Base-by-base conservation (phyloP, 2,797 vertebrate genomes). In the Sternarchorhynchus goeldii region DNA sequence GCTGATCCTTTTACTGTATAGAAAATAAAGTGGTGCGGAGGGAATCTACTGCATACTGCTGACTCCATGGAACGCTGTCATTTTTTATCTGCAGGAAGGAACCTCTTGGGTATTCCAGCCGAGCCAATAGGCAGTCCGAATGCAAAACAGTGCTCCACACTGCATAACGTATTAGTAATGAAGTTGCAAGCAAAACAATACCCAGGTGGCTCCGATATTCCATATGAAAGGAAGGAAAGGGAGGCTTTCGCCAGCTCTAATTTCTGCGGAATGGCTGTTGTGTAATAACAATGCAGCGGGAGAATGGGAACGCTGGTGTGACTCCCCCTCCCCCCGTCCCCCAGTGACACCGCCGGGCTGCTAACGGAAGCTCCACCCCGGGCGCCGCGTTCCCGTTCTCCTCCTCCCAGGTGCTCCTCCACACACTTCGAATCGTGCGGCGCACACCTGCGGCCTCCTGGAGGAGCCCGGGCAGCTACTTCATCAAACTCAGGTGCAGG, bases 401-500 rank as follows among this genome's bases (percentile, higher is more conserved):
- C 34, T 77, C 74, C 53, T 75, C 75, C 57, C 62, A 53, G 78
- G 64, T n/a, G 79, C 20, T 71, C 58, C 32, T 59, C 45, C 18
- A 25, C 21, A 45, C 20, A 58, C 57, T 53, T 73, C 25, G 87
- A 89, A 90, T 87, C 92, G 88, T 90, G 90, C 92, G 92, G 94
- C 93, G 90, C 88, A 89, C 89, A 91, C 90, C 93, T 92, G 93
- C 93, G 90, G 90, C 93, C 91, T 77, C 82, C 86, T 89, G 89
- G 91, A 91, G 88, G 93, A 91, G 92, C 92, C 93, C 92, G 93
- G 92, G 92, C 92, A 94, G 91, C 89, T 92, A 94, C 94, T 96
- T 95, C 90, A 96, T 96, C 94, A 96, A 95, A 95, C 95, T 95
- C 93, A 94, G 91, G 94, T 92, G 92, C 91, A 92, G 92, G 91